These are phyloP conservation scores for Galaxea fascicularis DNA, from an alignment of 92 coral and sea anemone genomes.

Conservation along the genomic window DNA sequence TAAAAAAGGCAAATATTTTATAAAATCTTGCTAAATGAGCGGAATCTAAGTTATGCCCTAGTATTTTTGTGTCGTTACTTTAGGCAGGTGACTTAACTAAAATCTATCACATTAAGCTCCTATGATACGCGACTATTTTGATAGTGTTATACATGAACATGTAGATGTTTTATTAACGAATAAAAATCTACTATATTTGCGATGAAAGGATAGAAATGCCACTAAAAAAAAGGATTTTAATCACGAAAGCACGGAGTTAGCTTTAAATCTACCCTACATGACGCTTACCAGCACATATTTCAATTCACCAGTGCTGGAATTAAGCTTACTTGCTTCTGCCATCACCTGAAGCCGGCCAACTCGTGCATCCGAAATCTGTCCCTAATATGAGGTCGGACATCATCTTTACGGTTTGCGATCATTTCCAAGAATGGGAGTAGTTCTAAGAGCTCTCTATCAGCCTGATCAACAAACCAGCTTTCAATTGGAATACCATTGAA, in stretches of 20 bases:
- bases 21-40: background rate
- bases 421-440: conserved; percentile 93
- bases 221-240: background rate
- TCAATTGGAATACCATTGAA: conserved; percentile 99
- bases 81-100: background rate
- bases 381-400: conserved; percentile 93
- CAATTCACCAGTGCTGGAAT: background rate
- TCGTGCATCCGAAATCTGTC: conserved; percentile 99
- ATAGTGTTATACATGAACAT: background rate
- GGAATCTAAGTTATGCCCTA: background rate
- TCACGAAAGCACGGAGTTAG: background rate
- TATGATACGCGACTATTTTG: background rate
- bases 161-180: conserved; percentile 8
- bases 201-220: conserved; percentile 7
- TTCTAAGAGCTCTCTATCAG: conserved; percentile 92
- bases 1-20: background rate
- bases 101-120: background rate
- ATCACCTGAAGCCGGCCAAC: conserved; percentile 45
- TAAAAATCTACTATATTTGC: conserved; percentile 14
- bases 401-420: conserved; percentile 89
- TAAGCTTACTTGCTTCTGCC: background rate
- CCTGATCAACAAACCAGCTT: conserved; percentile 98
- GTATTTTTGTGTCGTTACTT: background rate
- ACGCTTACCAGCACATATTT: background rate
- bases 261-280: background rate